Evolutionary conservation across 2,888 invertebrate genomes (phyloP).

Genomic region (Sclerodermus sp.): DNA sequence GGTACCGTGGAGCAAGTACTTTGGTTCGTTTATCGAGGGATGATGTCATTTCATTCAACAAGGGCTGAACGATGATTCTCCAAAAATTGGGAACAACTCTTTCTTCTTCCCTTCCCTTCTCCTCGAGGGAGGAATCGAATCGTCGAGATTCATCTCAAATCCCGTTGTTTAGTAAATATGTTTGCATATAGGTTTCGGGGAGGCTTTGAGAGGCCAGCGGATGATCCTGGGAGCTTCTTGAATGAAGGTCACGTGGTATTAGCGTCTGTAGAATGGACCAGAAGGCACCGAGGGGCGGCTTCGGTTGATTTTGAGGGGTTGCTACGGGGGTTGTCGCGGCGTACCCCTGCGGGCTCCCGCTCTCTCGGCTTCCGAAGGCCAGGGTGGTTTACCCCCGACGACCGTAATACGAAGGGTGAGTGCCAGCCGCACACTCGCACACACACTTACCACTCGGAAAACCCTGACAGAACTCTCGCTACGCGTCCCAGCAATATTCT

Average conservation of each 20-base stretch:
- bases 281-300: constrained; percentile 52
- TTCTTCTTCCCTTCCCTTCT: too few species aligned
- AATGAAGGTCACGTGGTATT: constrained; percentile 57
- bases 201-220: too few species aligned
- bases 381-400: constrained; percentile 38
- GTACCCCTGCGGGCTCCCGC: constrained; percentile 49
- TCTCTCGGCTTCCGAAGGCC: constrained; percentile 45
- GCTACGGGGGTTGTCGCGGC: constrained; percentile 58
- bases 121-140: too few species aligned
- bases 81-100: too few species aligned
- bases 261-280: constrained; percentile 63
- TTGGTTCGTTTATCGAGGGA: too few species aligned
- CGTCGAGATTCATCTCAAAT: too few species aligned
- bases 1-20: too few species aligned
- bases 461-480: background rate
- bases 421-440: constrained; percentile 11
- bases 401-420: constrained; percentile 7
- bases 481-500: too few species aligned
- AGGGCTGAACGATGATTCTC: too few species aligned
- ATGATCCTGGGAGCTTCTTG: constrained; percentile 14
- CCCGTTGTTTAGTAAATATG: too few species aligned
- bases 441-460: constrained; percentile 5
- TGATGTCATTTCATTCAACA: too few species aligned
- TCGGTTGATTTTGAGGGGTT: constrained; percentile 59
- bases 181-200: too few species aligned